Evolutionary conservation across 1,140 invertebrate species (phyloP).

Genomic region (Lepidotrigona ventralis): DNA sequence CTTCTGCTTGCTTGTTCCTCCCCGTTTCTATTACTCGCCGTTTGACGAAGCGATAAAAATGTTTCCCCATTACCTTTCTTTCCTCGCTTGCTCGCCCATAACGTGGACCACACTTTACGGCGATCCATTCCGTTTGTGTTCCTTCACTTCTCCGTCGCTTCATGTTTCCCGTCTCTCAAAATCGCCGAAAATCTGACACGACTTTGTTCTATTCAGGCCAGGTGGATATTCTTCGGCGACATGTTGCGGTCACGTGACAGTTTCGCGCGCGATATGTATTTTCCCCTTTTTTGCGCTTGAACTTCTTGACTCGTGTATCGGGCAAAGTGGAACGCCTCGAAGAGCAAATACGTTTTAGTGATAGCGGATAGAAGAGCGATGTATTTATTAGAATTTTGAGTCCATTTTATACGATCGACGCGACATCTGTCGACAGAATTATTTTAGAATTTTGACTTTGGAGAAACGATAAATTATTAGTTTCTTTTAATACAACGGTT

Average conservation of each 20-base stretch:
- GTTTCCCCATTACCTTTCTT: constrained; percentile 45
- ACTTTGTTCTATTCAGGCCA: too few species aligned
- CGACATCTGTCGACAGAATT: not conserved
- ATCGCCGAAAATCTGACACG: constrained; percentile 24
- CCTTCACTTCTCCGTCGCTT: constrained; percentile 44
- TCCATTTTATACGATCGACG: not conserved
- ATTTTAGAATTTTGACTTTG: too few species aligned
- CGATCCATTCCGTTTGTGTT: constrained; percentile 55
- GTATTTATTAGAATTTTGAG: not conserved
- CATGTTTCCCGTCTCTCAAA: constrained; percentile 20
- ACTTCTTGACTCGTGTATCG: not conserved
- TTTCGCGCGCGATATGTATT: not conserved
- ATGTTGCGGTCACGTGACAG: not conserved
- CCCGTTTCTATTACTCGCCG: not conserved
- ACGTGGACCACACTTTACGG: constrained; percentile 55
- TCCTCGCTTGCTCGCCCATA: constrained; percentile 32
- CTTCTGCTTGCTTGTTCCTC: not conserved
- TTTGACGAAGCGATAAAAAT: constrained; percentile 60
- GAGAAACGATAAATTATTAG: too few species aligned
- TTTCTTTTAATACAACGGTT: too few species aligned
- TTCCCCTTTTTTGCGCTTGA: too few species aligned
- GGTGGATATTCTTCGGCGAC: not conserved
- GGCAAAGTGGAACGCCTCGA: not conserved
- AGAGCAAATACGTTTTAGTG: not conserved
- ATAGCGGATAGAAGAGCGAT: not conserved